Evolutionary conservation across 2,888 invertebrate species (phyloP).

Genomic region (Pristionchus entomophagus): DNA sequence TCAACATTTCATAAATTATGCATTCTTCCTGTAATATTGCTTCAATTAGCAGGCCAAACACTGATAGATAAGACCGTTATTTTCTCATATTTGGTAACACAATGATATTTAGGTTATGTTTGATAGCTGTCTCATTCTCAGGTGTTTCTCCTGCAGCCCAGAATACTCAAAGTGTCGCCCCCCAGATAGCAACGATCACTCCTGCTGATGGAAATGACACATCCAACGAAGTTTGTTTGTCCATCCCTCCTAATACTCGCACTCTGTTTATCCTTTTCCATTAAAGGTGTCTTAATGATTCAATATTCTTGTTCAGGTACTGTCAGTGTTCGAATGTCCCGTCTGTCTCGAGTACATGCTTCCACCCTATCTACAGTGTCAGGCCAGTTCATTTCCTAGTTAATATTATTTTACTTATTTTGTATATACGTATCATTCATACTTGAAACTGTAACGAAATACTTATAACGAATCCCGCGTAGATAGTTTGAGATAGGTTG

Average conservation of each 20-base stretch:
- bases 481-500: too few relatives aligned
- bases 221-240: conserved; percentile 57
- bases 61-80: too few relatives aligned
- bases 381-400: conserved; percentile 48
- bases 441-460: too few relatives aligned
- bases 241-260: neutral
- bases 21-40: too few relatives aligned
- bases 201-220: conserved; percentile 54
- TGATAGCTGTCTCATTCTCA: conserved; percentile 35
- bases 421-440: too few relatives aligned
- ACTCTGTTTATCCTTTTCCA: neutral
- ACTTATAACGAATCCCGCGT: too few relatives aligned
- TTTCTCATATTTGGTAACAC: too few relatives aligned
- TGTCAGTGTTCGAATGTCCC: conserved; percentile 79
- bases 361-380: conserved; percentile 97
- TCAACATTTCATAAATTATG: neutral
- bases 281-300: too few relatives aligned
- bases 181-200: conserved; percentile 57
- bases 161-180: conserved; percentile 54
- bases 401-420: too few relatives aligned
- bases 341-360: conserved; percentile 99
- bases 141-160: conserved; percentile 48
- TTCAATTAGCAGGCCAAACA: too few relatives aligned
- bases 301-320: conserved; percentile 49
- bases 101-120: neutral